Evolutionary conservation across 2,888 invertebrate genomes (phyloP).

Genomic region (Heliconius aoede): DNA sequence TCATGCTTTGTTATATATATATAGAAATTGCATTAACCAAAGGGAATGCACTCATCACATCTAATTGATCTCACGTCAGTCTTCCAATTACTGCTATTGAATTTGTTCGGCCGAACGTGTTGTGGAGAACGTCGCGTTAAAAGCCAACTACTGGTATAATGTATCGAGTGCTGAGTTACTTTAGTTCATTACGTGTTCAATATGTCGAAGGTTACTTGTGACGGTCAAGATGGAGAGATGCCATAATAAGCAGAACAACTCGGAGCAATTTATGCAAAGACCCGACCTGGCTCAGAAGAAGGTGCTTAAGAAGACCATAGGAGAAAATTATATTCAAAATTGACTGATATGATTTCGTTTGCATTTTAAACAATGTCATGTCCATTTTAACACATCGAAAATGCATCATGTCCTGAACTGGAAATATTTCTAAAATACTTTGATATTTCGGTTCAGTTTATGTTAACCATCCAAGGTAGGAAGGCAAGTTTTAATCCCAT

Average conservation of each 20-base stretch:
- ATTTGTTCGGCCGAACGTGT: conserved; percentile 11
- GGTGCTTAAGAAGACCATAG: too few relatives aligned
- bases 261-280: too few relatives aligned
- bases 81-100: conserved; percentile 10
- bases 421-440: background rate
- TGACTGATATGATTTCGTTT: too few relatives aligned
- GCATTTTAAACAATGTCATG: too few relatives aligned
- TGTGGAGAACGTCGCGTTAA: background rate
- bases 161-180: background rate
- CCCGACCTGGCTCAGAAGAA: too few relatives aligned
- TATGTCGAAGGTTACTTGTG: background rate
- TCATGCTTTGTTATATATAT: too few relatives aligned
- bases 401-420: too few relatives aligned
- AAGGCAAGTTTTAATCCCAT: background rate
- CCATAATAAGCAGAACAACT: too few relatives aligned
- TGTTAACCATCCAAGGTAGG: background rate
- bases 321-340: too few relatives aligned
- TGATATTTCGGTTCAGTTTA: background rate
- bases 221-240: too few relatives aligned
- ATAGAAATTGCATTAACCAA: conserved; percentile 2
- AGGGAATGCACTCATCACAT: conserved; percentile 17
- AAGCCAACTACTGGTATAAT: conserved; percentile 5
- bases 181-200: background rate
- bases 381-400: too few relatives aligned
- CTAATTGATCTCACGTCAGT: conserved; percentile 12